These are phyloP conservation scores for Chaenogobius annularis DNA, from an alignment of 2,113 vertebrate species.

Conservation along the genomic window DNA sequence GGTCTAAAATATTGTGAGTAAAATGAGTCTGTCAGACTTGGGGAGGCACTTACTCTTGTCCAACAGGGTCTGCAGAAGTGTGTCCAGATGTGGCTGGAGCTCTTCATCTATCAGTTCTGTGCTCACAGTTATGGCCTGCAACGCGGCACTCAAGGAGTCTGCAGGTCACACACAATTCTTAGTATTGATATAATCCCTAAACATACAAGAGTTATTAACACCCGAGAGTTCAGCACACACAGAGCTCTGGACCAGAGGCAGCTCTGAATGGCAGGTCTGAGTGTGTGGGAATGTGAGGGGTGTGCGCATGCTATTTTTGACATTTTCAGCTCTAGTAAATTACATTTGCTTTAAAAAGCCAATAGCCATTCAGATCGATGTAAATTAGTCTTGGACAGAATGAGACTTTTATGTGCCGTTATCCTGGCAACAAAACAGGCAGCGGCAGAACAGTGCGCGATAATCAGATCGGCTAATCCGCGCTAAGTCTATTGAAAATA, in stretches of 20 bases:
- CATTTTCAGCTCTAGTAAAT: neutral
- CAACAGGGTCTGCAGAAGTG: slow-evolving; percentile 64
- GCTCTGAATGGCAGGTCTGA: neutral
- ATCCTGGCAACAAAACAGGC: too few relatives aligned
- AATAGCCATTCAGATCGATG: too few relatives aligned
- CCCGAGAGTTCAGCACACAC: neutral
- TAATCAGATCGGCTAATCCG: slow-evolving; percentile 61
- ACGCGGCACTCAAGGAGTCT: slow-evolving; percentile 71
- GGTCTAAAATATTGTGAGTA: neutral
- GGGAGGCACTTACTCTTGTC: slow-evolving; percentile 72
- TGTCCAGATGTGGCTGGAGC: slow-evolving; percentile 73
- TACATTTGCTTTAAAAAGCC: too few relatives aligned
- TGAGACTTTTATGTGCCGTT: too few relatives aligned
- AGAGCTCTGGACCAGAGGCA: neutral
- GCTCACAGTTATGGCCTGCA: slow-evolving; percentile 75
- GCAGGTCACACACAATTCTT: slow-evolving; percentile 37
- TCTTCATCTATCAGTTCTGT: slow-evolving; percentile 75
- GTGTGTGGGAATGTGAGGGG: neutral
- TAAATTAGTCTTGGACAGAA: too few relatives aligned
- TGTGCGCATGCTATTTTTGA: neutral
- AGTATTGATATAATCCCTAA: neutral
- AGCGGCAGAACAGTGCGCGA: slow-evolving; percentile 13
- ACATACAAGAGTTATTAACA: neutral
- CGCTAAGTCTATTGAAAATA: slow-evolving; percentile 63
- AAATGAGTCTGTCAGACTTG: neutral